Evolutionary conservation across 2,113 vertebrate genomes (phyloP).

Genomic region (Charadrius vociferus): DNA sequence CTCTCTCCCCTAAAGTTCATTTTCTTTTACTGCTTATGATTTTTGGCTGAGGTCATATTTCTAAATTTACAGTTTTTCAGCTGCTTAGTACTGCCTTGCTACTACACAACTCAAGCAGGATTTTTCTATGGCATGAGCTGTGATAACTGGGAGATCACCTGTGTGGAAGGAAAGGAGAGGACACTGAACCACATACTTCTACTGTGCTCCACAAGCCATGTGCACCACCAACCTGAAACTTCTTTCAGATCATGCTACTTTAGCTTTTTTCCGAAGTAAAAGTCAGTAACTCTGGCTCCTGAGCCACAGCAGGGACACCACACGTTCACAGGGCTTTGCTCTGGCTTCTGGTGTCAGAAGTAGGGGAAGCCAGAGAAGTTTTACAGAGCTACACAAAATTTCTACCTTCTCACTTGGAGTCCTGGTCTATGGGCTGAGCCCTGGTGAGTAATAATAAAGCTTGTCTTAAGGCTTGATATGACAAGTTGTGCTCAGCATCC

Average conservation of each 20-base stretch:
- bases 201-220: background rate
- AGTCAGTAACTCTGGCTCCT: background rate
- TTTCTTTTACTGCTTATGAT: background rate
- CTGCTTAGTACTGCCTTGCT: background rate
- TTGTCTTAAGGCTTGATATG: background rate
- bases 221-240: background rate
- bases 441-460: background rate
- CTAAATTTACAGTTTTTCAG: background rate
- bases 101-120: background rate
- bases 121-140: background rate
- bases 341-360: background rate
- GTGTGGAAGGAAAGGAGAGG: background rate
- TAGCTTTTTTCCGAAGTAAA: background rate
- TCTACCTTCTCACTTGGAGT: background rate
- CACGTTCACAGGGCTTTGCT: background rate
- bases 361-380: background rate
- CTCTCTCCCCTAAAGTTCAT: background rate
- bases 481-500: background rate
- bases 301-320: background rate
- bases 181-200: fast-evolving
- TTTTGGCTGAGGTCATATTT: background rate
- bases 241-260: background rate
- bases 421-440: background rate
- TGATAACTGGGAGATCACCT: background rate
- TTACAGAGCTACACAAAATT: background rate